Percentiles rank a stretch among this genome's conserved stretches.
Conservation (phyloP, 2,888 invertebrate genomes). For the Pristionchus japonicus region DNA sequence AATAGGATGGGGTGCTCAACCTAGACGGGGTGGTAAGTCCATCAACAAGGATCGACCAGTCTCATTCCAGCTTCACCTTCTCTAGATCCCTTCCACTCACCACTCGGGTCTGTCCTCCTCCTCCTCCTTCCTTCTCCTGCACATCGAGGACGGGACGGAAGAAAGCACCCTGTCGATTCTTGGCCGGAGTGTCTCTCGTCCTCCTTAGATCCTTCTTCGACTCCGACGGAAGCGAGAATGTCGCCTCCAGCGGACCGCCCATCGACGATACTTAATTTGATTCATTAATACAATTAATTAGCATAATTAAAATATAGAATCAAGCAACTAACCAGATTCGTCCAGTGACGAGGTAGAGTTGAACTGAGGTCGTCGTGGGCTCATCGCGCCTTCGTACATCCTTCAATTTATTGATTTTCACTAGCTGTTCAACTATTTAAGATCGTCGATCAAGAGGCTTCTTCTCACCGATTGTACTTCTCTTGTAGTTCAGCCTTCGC, state of each 20-base stretch:
- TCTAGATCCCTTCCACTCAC: too few species aligned
- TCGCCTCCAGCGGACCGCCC: neutral
- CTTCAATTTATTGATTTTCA: neutral
- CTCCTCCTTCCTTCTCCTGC: neutral
- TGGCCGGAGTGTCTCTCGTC: neutral
- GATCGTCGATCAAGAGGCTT: too few species aligned
- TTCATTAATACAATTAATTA: neutral
- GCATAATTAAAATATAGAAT: too few species aligned
- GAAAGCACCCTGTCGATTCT: neutral
- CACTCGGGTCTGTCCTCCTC: too few species aligned
- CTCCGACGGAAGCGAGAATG: neutral
- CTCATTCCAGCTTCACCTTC: neutral
- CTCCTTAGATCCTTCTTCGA: neutral
- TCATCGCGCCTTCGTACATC: neutral
- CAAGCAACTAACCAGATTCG: neutral
- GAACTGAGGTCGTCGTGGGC: neutral
- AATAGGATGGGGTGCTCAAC: too few species aligned
- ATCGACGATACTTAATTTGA: neutral
- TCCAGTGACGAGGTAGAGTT: neutral
- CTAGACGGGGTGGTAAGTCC: too few species aligned
- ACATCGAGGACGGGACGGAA: conserved; percentile 28
- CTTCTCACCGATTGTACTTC: too few species aligned
- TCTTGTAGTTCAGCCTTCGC: too few species aligned
- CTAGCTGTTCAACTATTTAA: too few species aligned
- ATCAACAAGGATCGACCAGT: too few species aligned